Base-by-base conservation (phyloP, 2,888 invertebrate genomes). In the Ectemnius cavifrons region DNA sequence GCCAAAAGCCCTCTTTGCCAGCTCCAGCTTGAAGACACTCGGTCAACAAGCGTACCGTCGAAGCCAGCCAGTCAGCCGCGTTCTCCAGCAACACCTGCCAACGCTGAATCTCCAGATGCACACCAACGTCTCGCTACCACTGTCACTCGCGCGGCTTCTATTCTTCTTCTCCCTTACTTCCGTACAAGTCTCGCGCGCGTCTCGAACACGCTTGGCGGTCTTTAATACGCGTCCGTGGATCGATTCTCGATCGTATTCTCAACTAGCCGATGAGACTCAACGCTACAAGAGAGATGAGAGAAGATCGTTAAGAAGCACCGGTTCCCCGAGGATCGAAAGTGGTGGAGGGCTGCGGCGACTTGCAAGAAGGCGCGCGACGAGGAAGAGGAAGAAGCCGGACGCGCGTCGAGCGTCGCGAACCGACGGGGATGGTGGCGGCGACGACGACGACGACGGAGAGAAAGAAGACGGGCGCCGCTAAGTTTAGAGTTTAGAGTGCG, bases 1-100 rank as follows among this genome's bases (percentile, higher is more conserved):
- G 80, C 84, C 84, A 74, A 86, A 87, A 81, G 84, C 84, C 85
- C 88, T 87, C 87, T 89, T 88, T 86, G 86, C 87, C 80, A 88
- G 86, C 86, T 88, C 85, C 85, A 86, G 88, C 85, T 89, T 86
- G 88, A 87, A 86, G 88, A 84, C 83, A 81, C 84, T 83, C 82
- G 84, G 84, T 83, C 83, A 83, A 83, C 82, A 82, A 84, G 79
- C 83, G 69, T 16, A 16, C 52, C 52, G 61, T 74, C 72, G 78
- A 78, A 79, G 71, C 74, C 37, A 37, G 37, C 64, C 67, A 64
- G 73, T 68, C 78, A 75, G 74, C 62, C 59, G 65, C 67, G 71
- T 71, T 73, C 72, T 78, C 78, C 78, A 72, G 63, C 61, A 66
- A 67, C 71, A 75, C 68, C 73, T 73, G 67, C 69, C 58, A 71